Percentiles rank a stretch among this genome's conserved stretches.
Evolutionary conservation across 2,797 vertebrate species (phyloP).

Genomic region (Dendrocincla fuliginosa): DNA sequence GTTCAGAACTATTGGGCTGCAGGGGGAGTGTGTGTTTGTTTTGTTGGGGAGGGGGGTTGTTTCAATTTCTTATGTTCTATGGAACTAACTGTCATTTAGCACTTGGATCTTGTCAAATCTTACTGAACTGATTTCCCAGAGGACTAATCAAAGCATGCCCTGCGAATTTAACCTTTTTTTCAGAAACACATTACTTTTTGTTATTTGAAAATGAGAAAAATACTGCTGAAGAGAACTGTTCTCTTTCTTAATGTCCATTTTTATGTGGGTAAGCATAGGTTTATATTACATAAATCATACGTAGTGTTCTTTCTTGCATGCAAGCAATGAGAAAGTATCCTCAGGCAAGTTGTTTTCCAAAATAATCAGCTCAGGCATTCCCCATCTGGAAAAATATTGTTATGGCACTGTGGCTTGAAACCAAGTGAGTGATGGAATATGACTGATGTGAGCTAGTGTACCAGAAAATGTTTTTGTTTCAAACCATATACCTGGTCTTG

Average conservation of each 20-base stretch:
- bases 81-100: background rate
- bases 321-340: conserved; percentile 5
- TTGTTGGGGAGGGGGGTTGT: too few species aligned
- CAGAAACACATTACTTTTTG: background rate
- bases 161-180: background rate
- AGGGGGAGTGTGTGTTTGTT: background rate
- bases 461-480: conserved; percentile 50
- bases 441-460: conserved; percentile 19
- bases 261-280: background rate
- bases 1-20: background rate
- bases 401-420: background rate
- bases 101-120: background rate
- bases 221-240: background rate
- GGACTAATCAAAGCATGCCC: background rate
- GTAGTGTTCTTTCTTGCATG: background rate
- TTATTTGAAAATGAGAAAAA: background rate
- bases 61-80: background rate
- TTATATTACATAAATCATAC: background rate
- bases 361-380: conserved; percentile 10
- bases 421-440: background rate
- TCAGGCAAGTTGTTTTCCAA: conserved; percentile 27
- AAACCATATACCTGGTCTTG: conserved; percentile 18
- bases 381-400: conserved; percentile 4
- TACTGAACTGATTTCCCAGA: background rate
- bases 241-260: background rate